Evolutionary conservation across 2,113 vertebrate genomes (phyloP).

Genomic region (Sitta europaea): DNA sequence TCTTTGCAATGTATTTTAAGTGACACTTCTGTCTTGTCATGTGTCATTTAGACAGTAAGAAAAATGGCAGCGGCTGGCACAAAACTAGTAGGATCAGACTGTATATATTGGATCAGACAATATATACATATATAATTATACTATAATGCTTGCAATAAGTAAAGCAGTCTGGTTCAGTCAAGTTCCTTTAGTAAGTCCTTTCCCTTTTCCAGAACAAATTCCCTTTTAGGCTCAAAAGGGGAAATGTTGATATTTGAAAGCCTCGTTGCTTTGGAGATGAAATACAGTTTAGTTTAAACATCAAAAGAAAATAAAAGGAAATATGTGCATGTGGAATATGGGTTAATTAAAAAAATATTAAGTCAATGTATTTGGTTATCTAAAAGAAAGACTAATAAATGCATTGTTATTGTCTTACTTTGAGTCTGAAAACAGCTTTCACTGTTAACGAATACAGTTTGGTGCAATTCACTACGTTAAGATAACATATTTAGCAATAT

Average conservation of each 20-base stretch:
- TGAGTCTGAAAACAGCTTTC: not conserved
- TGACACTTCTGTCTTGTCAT: constrained; percentile 1
- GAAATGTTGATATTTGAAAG: not conserved
- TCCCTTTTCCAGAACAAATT: not conserved
- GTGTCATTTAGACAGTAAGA: constrained; percentile 7
- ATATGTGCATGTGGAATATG: not conserved
- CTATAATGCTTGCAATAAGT: not conserved
- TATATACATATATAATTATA: not conserved
- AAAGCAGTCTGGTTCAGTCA: not conserved
- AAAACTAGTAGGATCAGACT: not conserved
- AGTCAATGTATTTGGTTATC: not conserved
- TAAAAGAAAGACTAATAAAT: not conserved
- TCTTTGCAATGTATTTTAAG: constrained; percentile 46
- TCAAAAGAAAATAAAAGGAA: not conserved
- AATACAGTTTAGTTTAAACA: not conserved
- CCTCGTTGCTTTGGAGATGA: not conserved
- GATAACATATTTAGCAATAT: constrained; percentile 26
- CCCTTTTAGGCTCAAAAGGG: not conserved
- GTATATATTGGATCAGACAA: not conserved
- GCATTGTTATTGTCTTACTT: not conserved
- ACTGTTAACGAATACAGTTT: not conserved
- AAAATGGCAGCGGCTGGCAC: constrained; percentile 1
- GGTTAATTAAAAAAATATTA: not conserved
- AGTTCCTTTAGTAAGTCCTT: not conserved
- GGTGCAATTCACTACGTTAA: not conserved